These are phyloP conservation scores for Lepus timidus DNA, from an alignment of 2,113 vertebrate genomes.

Conservation along the genomic window DNA sequence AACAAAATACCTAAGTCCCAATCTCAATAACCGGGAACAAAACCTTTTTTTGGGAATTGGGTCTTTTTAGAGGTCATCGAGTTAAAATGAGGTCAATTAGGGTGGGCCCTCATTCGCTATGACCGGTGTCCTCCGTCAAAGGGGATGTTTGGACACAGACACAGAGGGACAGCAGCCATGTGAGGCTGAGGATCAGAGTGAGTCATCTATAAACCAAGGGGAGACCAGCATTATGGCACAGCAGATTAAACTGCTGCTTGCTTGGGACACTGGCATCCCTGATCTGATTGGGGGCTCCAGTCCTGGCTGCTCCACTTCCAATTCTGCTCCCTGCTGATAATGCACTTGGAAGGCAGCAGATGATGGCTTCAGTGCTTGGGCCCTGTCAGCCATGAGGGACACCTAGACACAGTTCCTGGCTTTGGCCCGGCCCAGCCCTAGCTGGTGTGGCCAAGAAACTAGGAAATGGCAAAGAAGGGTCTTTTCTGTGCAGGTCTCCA, in stretches of 20 bases:
- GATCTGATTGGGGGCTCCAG: too few relatives aligned
- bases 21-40: neutral
- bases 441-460: neutral
- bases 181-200: neutral
- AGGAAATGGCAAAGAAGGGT: neutral
- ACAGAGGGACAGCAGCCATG: neutral
- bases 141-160: neutral
- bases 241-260: too few relatives aligned
- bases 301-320: too few relatives aligned
- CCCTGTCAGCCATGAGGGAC: too few relatives aligned
- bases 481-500: neutral
- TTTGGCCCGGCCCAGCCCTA: too few relatives aligned
- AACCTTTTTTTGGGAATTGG: neutral
- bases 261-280: too few relatives aligned
- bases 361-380: too few relatives aligned
- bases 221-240: too few relatives aligned
- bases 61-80: neutral
- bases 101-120: neutral
- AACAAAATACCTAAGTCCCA: neutral
- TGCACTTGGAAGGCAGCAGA: too few relatives aligned
- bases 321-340: too few relatives aligned
- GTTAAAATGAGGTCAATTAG: neutral
- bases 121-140: neutral
- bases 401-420: too few relatives aligned
- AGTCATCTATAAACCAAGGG: neutral